These are phyloP conservation scores for Troides oblongomaculatus DNA, from an alignment of 2,888 invertebrate species.

Conservation along the genomic window DNA sequence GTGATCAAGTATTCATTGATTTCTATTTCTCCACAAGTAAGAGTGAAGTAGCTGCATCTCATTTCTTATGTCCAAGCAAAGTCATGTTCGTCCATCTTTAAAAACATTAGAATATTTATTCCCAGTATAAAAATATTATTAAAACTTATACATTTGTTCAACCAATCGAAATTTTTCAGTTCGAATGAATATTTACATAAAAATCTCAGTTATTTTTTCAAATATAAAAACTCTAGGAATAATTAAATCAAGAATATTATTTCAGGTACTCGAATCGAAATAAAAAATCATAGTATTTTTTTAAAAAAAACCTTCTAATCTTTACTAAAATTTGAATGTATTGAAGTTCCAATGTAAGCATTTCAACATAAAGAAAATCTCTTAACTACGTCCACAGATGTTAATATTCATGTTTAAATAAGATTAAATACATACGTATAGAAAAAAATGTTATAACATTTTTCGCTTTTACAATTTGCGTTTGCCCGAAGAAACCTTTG, in stretches of 20 bases:
- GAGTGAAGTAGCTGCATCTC: too few species aligned
- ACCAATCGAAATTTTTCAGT: too few species aligned
- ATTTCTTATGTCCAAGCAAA: too few species aligned
- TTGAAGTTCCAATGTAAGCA: neutral
- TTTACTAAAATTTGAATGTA: neutral
- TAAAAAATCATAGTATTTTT: too few species aligned
- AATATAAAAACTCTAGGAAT: neutral
- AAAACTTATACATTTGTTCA: too few species aligned
- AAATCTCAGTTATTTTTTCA: neutral
- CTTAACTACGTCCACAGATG: neutral
- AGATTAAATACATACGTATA: neutral
- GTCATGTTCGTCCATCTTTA: too few species aligned
- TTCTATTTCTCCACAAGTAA: too few species aligned
- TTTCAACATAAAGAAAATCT: neutral
- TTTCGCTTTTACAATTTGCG: conserved; percentile 22
- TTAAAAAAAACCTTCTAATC: neutral
- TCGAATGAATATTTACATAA: too few species aligned
- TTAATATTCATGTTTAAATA: conserved; percentile 3
- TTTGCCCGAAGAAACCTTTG: conserved; percentile 22
- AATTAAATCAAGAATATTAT: neutral
- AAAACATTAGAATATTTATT: too few species aligned
- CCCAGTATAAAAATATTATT: too few species aligned
- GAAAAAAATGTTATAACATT: conserved; percentile 11
- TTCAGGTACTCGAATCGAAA: neutral
- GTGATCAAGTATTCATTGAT: too few species aligned